Base-by-base conservation (phyloP, 2,797 vertebrate species). In the Percopsis omiscomaycus region DNA sequence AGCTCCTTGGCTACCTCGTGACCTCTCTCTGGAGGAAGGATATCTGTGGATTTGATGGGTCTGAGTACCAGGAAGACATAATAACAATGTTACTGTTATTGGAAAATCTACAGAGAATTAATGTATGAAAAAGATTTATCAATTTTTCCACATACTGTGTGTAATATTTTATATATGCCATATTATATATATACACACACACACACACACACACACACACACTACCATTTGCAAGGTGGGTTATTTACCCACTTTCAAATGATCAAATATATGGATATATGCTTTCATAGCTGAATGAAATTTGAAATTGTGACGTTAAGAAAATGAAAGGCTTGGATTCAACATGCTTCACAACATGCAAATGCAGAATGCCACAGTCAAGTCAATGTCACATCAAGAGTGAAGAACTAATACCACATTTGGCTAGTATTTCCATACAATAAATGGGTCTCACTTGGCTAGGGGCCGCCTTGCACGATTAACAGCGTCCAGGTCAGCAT, bases 1-100 rank as follows among this genome's bases (percentile, higher is more conserved):
- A 96, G 92, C 73, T 97, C 95, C 81, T 95, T 95, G 64, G 95
- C 95, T 61, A 96, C 95, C 81, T 97, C 95, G 0, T 96, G 95
- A 0, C 95, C 95, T 16, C 90, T 88, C 82, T 97, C 95, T 0
- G 95, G 95, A 0, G 94, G 92, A 42, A 97, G 92, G 80, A 96
- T 97, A 69, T 97, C 95, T 0, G 94, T 93, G 15, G 94, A 92
- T 72, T 96, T 96, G 84, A 97, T 95, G 77, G 94, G 94, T 91
- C 95, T 97, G 79, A 28, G 32, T 53, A 65, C 60, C 57, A 72
- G 45, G 51, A 74, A 53, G 42, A 72, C 22, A 76, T 15, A 46
- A 59, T 1, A 27, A 58, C 16, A 22, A 1, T 37, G 6, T 1
- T 37, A 37, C 9, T 37, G 37, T 37, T 9, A 37, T 5, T 9